Conservation (phyloP, 2,888 invertebrate species). For the Heliconius aoede region DNA sequence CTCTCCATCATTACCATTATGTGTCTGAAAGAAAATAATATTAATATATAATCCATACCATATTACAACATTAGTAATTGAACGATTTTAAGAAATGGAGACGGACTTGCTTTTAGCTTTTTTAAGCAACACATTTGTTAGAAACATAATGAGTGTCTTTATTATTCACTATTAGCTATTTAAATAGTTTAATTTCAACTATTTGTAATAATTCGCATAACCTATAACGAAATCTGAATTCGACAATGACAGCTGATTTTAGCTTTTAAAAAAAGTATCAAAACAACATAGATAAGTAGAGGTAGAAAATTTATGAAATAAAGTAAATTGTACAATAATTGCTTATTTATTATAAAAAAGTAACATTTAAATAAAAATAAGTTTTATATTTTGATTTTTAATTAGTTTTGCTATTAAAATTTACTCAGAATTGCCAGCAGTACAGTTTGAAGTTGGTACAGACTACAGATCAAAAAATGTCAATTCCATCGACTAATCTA, state of each 20-base stretch:
- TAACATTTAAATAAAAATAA: background rate
- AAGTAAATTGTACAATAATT: background rate
- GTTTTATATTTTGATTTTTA: background rate
- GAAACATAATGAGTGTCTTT: slow-evolving; percentile 79
- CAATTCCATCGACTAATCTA: slow-evolving; percentile 25
- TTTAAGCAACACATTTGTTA: slow-evolving; percentile 88
- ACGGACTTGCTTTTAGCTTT: slow-evolving; percentile 91
- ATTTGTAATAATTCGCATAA: background rate
- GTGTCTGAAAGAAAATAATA: slow-evolving; percentile 80
- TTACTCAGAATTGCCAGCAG: no score
- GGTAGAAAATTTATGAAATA: background rate
- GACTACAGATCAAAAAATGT: slow-evolving; percentile 11
- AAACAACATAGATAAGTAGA: slow-evolving; percentile 8
- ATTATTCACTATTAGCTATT: background rate
- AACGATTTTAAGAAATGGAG: background rate
- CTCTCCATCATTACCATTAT: slow-evolving; percentile 92
- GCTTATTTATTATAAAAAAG: no score
- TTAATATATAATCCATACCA: background rate
- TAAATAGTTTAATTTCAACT: background rate
- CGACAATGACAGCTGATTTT: slow-evolving; percentile 18
- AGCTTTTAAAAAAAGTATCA: background rate
- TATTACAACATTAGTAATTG: background rate
- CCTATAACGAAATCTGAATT: background rate
- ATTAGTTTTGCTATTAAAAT: background rate
- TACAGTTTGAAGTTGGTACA: background rate